phyloP scores from a whole-genome alignment of 2,797 vertebrate species.

The Mormyrops attenuatus region DNA sequence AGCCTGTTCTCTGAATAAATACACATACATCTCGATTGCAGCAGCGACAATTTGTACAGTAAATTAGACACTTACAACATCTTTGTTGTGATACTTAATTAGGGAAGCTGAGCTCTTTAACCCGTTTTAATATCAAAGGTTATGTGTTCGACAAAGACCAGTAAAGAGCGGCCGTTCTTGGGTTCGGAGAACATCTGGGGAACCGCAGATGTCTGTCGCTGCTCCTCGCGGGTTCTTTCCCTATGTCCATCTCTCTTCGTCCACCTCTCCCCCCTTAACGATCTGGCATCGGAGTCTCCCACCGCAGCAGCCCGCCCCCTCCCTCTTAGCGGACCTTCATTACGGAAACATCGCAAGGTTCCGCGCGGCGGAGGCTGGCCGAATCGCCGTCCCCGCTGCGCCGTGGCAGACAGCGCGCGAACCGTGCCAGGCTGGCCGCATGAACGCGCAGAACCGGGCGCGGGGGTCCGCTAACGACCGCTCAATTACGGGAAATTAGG shows the following conservation, averaged over 20 bases:
- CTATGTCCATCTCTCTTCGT: not conserved
- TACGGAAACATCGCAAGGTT: slow-evolving; percentile 65
- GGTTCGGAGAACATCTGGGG: not conserved
- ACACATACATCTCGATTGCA: not conserved
- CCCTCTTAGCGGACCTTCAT: slow-evolving; percentile 61
- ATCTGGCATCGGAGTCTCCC: slow-evolving; percentile 57
- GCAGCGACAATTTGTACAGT: slow-evolving; percentile 8
- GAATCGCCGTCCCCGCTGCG: slow-evolving; percentile 64
- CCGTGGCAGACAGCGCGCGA: slow-evolving; percentile 47
- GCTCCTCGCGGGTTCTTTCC: not conserved
- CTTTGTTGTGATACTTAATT: slow-evolving; percentile 7
- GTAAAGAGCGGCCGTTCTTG: not conserved
- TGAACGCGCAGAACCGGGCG: slow-evolving; percentile 28
- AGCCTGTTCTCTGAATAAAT: not conserved
- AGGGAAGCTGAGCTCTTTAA: not conserved
- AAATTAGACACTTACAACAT: not conserved
- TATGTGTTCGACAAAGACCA: not conserved
- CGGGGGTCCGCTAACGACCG: slow-evolving; percentile 61
- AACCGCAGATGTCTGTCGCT: not conserved
- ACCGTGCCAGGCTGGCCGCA: slow-evolving; percentile 31
- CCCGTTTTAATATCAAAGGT: not conserved
- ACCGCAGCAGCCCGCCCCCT: slow-evolving; percentile 53
- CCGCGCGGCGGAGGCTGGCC: slow-evolving; percentile 53
- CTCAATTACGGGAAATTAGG: slow-evolving; percentile 68
- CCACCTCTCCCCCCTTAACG: slow-evolving; percentile 36